Evolutionary conservation across 35 echinoderm and acorn worm genomes (phyloP), one percentile per base, ranked within the genome.

Genomic region (Apostichopus japonicus): DNA sequence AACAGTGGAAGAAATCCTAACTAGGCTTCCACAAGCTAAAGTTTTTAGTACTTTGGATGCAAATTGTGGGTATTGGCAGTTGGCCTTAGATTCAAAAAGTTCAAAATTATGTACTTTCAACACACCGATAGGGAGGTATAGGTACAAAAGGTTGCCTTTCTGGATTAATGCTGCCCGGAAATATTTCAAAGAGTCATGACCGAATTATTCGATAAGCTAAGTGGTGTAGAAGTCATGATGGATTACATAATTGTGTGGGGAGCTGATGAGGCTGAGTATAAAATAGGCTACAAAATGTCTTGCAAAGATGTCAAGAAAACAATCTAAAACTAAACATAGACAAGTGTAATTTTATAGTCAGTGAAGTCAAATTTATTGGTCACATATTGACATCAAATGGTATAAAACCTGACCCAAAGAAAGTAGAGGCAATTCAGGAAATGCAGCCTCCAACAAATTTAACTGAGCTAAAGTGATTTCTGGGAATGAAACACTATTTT

Each of bases 131-230:
- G 95, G 93, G 1, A 84, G 95, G 67, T 94, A 79, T 53, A 87
- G 65, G 72, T 96, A 86, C 61, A 78, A 76, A 10, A 77, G 87
- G 59, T 44, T 94, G 5, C 88, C 95, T 27, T 96, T 96, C 77
- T 80, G 95, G 0, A 92, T 94, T 7, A 87, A 67, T 75, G 15
- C 57, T 0, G 90, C 95, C 65, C 88, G 5, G 93, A 96, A 88
- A 72, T 96, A 2, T 96, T 94, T 73, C 93, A 96, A 61, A 94
- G 86, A 59, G 23, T 80, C 0, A 96, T 96, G 93, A 88, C 80
- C 25, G 24, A 94, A 79, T 78, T 87, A 24, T 94, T 96, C 83
- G 55, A 88, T 58, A 88, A 63, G 52, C 86, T 96, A 5, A 57
- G 87, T n/a, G 95, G 95, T 58, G 87, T 89, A 8, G 71, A 94